Conservation (phyloP, 2,113 vertebrate species). For the Phaethon lepturus region DNA sequence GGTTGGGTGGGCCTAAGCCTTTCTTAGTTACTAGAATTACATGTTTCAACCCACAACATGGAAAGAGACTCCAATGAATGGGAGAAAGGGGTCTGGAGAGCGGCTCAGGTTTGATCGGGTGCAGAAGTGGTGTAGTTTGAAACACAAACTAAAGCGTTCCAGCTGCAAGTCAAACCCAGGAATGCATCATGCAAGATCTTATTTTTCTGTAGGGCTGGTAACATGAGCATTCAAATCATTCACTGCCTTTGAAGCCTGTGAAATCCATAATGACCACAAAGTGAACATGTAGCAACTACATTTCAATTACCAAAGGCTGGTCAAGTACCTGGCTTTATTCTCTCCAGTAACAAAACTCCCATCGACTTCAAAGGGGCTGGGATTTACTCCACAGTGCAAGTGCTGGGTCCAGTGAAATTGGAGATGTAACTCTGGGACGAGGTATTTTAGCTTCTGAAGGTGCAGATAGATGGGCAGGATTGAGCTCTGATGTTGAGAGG, state of each 20-base stretch:
- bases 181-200: not conserved
- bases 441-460: constrained; percentile 1
- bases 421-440: not conserved
- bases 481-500: not conserved
- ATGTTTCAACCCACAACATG: constrained; percentile 15
- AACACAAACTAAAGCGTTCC: constrained; percentile 39
- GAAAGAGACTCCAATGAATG: not conserved
- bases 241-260: constrained; percentile 58
- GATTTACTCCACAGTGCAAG: not conserved
- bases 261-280: constrained; percentile 54
- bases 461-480: not conserved
- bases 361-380: constrained; percentile 17
- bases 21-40: constrained; percentile 23
- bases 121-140: constrained; percentile 12
- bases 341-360: constrained; percentile 40
- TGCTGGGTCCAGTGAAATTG: not conserved
- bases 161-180: constrained; percentile 52
- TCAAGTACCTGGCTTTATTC: constrained; percentile 51
- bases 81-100: constrained; percentile 10
- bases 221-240: constrained; percentile 34
- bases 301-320: constrained; percentile 53
- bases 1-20: not conserved
- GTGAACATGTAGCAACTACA: constrained; percentile 30
- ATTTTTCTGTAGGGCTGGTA: constrained; percentile 54
- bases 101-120: constrained; percentile 25